Evolutionary conservation across 2,888 invertebrate species (phyloP).

Genomic region (Oxytorus armatus): DNA sequence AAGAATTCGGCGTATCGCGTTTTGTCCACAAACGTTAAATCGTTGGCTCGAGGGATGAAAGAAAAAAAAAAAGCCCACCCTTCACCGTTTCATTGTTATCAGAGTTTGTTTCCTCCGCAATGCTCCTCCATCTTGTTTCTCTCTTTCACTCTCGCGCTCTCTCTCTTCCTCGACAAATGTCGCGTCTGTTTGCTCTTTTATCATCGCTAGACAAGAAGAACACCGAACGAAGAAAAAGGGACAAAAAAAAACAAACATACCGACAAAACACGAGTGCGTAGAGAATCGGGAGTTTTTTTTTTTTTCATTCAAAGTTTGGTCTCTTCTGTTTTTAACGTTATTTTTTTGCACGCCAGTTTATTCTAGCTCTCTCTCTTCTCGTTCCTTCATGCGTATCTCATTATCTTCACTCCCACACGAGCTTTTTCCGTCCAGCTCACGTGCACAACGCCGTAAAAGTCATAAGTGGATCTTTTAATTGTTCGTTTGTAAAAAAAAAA

Average conservation of each 20-base stretch:
- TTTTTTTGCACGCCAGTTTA: constrained; percentile 3
- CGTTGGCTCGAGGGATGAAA: constrained; percentile 12
- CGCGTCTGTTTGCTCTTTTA: constrained; percentile 65
- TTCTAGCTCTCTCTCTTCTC: too few species aligned
- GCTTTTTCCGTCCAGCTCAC: too few species aligned
- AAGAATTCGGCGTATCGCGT: constrained; percentile 44
- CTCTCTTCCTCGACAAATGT: constrained; percentile 44
- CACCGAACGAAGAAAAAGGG: constrained; percentile 9
- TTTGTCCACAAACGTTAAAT: constrained; percentile 48
- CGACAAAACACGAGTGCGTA: constrained; percentile 14
- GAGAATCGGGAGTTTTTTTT: background rate
- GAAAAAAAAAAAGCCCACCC: constrained; percentile 32
- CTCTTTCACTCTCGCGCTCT: constrained; percentile 6
- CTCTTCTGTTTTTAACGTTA: background rate
- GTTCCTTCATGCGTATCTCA: too few species aligned
- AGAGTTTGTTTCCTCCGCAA: constrained; percentile 11
- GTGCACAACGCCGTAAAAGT: too few species aligned
- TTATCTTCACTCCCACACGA: too few species aligned
- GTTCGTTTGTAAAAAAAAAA: too few species aligned
- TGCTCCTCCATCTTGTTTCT: background rate
- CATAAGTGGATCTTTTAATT: too few species aligned
- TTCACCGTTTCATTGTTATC: constrained; percentile 49
- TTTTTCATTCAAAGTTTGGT: too few species aligned
- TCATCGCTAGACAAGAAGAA: constrained; percentile 55
- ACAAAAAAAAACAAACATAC: background rate